phyloP scores from a whole-genome alignment of 2,113 vertebrate species.

The Gnathonemus longibarbis region DNA sequence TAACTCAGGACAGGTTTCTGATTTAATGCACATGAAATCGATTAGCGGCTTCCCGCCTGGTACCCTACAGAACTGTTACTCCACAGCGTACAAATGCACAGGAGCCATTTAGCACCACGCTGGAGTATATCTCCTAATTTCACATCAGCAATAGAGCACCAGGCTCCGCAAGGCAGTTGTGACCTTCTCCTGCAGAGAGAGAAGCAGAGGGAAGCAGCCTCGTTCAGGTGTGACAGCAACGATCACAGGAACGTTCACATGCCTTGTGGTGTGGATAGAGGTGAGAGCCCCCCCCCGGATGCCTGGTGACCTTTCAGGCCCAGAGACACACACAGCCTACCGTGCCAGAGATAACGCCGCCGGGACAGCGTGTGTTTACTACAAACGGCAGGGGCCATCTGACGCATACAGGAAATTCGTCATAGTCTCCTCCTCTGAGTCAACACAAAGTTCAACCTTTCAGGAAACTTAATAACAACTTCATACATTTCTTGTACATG shows the following conservation, averaged over 20 bases:
- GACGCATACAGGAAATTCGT: background rate
- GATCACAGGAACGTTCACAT: background rate
- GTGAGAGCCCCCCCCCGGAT: background rate
- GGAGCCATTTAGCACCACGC: constrained; percentile 1
- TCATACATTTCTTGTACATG: background rate
- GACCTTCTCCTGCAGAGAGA: background rate
- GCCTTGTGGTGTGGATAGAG: background rate
- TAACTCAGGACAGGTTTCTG: constrained; percentile 28
- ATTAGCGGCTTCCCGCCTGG: constrained; percentile 30
- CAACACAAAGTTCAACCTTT: background rate
- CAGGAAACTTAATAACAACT: too few relatives aligned
- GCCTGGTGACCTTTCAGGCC: background rate
- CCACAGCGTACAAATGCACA: constrained; percentile 27
- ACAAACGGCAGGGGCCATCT: background rate
- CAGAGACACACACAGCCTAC: background rate
- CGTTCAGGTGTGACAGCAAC: background rate
- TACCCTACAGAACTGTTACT: constrained; percentile 37
- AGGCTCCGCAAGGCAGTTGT: background rate
- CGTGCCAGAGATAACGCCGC: background rate
- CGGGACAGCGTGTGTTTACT: background rate
- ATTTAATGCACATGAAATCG: constrained; percentile 33
- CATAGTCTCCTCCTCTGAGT: background rate
- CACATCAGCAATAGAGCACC: background rate
- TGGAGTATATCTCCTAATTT: constrained; percentile 23
- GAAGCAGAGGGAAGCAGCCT: background rate